Evolutionary conservation across 2,888 invertebrate genomes (phyloP), one percentile per base, ranked within the genome.

Genomic region (Dolichomitus sp.): DNA sequence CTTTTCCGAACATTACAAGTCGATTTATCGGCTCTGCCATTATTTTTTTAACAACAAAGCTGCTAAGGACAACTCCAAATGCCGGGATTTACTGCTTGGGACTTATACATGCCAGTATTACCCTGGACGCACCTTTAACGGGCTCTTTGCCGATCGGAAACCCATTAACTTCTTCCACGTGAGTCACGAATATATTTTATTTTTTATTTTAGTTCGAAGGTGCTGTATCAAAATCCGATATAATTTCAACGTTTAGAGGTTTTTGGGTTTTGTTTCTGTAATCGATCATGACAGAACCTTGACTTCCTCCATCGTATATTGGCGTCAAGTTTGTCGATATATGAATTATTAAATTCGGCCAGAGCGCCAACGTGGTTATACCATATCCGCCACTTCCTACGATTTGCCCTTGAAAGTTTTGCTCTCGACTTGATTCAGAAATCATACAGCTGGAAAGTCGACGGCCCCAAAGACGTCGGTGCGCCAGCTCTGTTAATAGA

Each of bases 1-100:
- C 63, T 98, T 98, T 92, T 97, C 98, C 0, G 97, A 98, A 88
- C 98, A 99, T 94, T 99, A 98, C 93, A 99, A 99, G 94, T 97
- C 98, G 0, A 95, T 98, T 72, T 99, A 98, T 93, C 95, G 98
- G 86, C 94, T 99, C 69, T 97, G 98, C 1, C 96, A 98, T 92
- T 96, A 97, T 89, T 98, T 97, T 93, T 97, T 97, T 91, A 96
- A 96, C 88, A 96, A 96, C 68, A 96, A 96, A 90, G 95, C 95
- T 76, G 95, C 96, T 59, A 96, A 96, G 90, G 95, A 97, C 90
- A 95, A 96, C 33, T 95, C 95, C 75, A 96, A 96, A 90, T 97
- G 97, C 89, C 95, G 96, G 87, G 96, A 97, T 89, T 94, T 97
- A 0, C 94, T 98, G 89, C 91, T 97, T 45, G 95, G 96, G 0